Evolutionary conservation across 1,140 invertebrate genomes (phyloP).

Genomic region (Drosophila neocordata): DNA sequence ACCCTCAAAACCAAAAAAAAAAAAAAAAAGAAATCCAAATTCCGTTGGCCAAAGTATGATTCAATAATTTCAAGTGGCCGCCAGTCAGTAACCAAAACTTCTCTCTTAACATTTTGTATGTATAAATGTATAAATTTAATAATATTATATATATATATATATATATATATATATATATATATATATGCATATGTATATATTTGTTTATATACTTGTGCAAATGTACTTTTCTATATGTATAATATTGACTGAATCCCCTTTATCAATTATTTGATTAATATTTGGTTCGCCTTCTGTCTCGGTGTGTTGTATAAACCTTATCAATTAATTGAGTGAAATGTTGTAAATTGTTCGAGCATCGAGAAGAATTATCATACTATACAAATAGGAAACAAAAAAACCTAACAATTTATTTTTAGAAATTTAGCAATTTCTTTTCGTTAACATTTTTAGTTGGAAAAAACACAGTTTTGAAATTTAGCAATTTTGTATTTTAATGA

Average conservation of each 20-base stretch:
- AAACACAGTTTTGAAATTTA: too few species aligned
- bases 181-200: slow-evolving; percentile 2
- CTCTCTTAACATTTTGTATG: background rate
- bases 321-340: slow-evolving; percentile 59
- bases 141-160: background rate
- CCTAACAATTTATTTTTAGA: too few species aligned
- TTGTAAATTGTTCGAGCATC: slow-evolving; percentile 44
- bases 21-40: background rate
- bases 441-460: too few species aligned
- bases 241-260: slow-evolving; percentile 26
- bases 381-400: slow-evolving; percentile 3
- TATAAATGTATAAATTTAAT: background rate
- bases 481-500: too few species aligned
- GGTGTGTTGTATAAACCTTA: slow-evolving; percentile 21
- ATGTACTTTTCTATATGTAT: background rate
- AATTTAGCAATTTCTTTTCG: too few species aligned
- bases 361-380: slow-evolving; percentile 5
- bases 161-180: background rate
- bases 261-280: slow-evolving; percentile 63
- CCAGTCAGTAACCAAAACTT: slow-evolving; percentile 30
- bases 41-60: slow-evolving; percentile 30
- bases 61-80: slow-evolving; percentile 46
- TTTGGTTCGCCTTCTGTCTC: slow-evolving; percentile 23
- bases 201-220: slow-evolving; percentile 5
- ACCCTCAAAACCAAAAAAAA: background rate